These are phyloP conservation scores for Harpagifer antarcticus DNA, from an alignment of 2,797 vertebrate species.

Conservation along the genomic window DNA sequence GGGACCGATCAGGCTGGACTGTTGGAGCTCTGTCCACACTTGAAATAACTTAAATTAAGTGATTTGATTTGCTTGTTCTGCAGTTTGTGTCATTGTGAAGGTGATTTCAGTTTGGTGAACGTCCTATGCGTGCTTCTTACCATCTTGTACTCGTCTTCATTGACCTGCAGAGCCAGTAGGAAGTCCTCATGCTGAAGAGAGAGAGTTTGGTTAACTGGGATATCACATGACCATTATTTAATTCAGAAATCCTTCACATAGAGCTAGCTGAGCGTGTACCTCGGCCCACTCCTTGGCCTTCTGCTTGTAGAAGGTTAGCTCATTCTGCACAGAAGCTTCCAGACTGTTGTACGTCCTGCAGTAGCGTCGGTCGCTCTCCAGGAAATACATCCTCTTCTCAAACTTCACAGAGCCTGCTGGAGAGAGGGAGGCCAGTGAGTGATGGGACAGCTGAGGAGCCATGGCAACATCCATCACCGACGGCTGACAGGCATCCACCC, in stretches of 20 bases:
- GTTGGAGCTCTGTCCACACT: too few relatives aligned
- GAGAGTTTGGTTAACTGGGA: not conserved
- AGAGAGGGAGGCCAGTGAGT: not conserved
- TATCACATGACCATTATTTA: not conserved
- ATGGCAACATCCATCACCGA: too few relatives aligned
- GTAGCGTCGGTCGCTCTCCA: slow-evolving; percentile 95
- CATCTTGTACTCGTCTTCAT: slow-evolving; percentile 98
- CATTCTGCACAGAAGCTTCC: slow-evolving; percentile 89
- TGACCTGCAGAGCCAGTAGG: slow-evolving; percentile 95
- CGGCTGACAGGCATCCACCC: too few relatives aligned
- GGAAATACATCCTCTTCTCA: slow-evolving; percentile 94
- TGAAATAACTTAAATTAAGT: too few relatives aligned
- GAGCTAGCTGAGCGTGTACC: slow-evolving; percentile 75
- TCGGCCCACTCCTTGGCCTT: slow-evolving; percentile 97
- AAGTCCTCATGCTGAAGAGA: slow-evolving; percentile 94
- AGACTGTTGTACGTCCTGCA: slow-evolving; percentile 88
- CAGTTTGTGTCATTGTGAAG: not conserved
- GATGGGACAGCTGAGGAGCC: not conserved
- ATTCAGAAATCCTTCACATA: not conserved
- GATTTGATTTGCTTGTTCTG: too few relatives aligned
- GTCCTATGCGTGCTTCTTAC: slow-evolving; percentile 74
- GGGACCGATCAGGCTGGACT: too few relatives aligned
- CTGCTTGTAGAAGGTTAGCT: slow-evolving; percentile 94
- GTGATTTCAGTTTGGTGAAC: not conserved
- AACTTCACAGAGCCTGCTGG: slow-evolving; percentile 84